These are phyloP conservation scores for Smittia sp. DNA, from an alignment of 2,888 invertebrate genomes.

Conservation along the genomic window DNA sequence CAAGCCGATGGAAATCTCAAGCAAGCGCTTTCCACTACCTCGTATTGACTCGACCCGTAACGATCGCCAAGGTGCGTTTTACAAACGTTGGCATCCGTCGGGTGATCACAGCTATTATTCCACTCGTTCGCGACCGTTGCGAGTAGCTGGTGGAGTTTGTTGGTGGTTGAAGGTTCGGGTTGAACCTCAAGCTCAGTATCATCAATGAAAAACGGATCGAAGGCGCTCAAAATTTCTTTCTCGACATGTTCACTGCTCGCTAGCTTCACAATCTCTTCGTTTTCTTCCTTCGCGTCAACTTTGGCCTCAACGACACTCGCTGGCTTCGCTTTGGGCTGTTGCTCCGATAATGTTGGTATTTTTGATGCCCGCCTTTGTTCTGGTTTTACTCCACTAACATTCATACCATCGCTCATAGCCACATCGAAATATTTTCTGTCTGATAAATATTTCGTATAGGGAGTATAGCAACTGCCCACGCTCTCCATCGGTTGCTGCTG, in stretches of 20 bases:
- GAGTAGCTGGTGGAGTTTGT: conserved; percentile 36
- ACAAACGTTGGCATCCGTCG: not conserved
- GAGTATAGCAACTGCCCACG: conserved; percentile 34
- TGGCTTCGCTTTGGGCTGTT: not conserved
- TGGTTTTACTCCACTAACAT: conserved; percentile 10
- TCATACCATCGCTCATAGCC: not conserved
- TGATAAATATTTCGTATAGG: conserved; percentile 41
- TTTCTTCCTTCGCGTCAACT: not conserved
- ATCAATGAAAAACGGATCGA: conserved; percentile 31
- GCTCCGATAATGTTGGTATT: conserved; percentile 25
- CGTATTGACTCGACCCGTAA: not conserved
- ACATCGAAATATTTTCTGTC: conserved; percentile 41
- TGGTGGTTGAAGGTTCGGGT: not conserved
- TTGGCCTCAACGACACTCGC: not conserved
- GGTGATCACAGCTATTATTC: conserved; percentile 9
- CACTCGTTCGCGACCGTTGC: conserved; percentile 35
- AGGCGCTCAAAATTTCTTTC: conserved; percentile 33
- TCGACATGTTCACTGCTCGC: not conserved
- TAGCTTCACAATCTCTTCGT: not conserved
- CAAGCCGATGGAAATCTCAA: no score
- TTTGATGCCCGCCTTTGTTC: conserved; percentile 36
- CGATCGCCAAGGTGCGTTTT: not conserved
- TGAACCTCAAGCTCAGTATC: not conserved
- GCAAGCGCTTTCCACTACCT: not conserved
- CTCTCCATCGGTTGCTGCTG: conserved; percentile 11